Evolutionary conservation across 2,888 invertebrate genomes (phyloP).

Genomic region (Andrena fulva): DNA sequence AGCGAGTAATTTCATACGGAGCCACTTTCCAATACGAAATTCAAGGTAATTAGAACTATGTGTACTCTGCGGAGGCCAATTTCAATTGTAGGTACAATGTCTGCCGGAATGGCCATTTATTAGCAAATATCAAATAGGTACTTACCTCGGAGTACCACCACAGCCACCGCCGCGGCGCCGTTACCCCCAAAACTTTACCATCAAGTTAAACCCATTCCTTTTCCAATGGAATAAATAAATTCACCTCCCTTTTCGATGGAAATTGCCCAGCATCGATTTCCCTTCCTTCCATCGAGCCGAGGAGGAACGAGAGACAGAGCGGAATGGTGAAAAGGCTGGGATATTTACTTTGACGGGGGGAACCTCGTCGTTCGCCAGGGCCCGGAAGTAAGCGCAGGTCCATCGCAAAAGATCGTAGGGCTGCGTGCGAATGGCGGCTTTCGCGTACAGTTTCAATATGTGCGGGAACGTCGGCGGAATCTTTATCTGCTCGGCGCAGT

Average conservation of each 20-base stretch:
- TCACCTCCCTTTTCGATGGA: too few relatives aligned
- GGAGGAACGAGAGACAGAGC: conserved; percentile 5
- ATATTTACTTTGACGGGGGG: conserved; percentile 91
- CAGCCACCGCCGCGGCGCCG: too few relatives aligned
- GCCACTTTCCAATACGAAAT: too few relatives aligned
- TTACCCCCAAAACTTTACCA: too few relatives aligned
- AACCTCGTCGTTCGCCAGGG: conserved; percentile 89
- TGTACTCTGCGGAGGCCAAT: too few relatives aligned
- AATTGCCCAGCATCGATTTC: background rate
- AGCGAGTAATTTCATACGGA: too few relatives aligned
- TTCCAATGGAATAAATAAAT: background rate
- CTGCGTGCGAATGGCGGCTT: conserved; percentile 95
- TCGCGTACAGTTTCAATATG: conserved; percentile 93
- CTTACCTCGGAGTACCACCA: too few relatives aligned
- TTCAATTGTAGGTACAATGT: too few relatives aligned
- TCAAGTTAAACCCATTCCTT: background rate
- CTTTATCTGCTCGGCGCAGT: conserved; percentile 93
- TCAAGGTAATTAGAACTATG: too few relatives aligned
- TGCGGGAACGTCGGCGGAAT: conserved; percentile 93
- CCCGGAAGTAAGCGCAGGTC: conserved; percentile 93
- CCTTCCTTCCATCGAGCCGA: background rate
- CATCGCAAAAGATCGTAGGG: conserved; percentile 93
- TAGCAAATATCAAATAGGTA: too few relatives aligned
- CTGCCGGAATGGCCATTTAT: too few relatives aligned
- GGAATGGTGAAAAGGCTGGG: background rate